These are phyloP conservation scores for Sarotherodon lohbergeri DNA, from an alignment of 2,113 vertebrate species.

Conservation along the genomic window DNA sequence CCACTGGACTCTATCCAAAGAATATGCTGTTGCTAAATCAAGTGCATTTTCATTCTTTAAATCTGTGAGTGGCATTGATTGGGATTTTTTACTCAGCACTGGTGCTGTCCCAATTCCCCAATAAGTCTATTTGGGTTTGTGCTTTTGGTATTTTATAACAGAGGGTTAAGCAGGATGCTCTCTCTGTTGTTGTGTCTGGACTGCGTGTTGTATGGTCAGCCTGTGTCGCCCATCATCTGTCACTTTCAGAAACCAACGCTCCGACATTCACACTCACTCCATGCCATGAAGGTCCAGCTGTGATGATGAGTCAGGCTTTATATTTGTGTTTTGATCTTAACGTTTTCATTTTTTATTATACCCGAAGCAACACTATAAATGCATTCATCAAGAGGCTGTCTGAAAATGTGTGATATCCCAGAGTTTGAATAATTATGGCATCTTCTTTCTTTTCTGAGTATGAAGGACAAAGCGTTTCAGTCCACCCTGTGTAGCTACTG, in stretches of 20 bases:
- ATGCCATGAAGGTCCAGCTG: background rate
- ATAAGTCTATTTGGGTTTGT: background rate
- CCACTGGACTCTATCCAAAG: background rate
- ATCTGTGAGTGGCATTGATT: background rate
- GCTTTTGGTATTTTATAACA: background rate
- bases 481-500: background rate
- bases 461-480: background rate
- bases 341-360: background rate
- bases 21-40: background rate
- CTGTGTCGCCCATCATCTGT: background rate
- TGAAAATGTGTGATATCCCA: background rate
- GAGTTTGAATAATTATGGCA: fast-evolving
- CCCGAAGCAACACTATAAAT: background rate
- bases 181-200: background rate
- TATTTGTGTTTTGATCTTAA: background rate
- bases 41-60: background rate
- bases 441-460: background rate
- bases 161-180: background rate
- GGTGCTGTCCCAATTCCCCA: background rate
- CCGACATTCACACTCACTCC: background rate
- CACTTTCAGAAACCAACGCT: background rate
- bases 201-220: background rate
- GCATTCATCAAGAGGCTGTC: background rate
- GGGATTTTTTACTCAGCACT: background rate
- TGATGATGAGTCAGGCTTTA: background rate